These are phyloP conservation scores for Accipiter cooperii DNA, from an alignment of 2,113 vertebrate species.

Conservation along the genomic window DNA sequence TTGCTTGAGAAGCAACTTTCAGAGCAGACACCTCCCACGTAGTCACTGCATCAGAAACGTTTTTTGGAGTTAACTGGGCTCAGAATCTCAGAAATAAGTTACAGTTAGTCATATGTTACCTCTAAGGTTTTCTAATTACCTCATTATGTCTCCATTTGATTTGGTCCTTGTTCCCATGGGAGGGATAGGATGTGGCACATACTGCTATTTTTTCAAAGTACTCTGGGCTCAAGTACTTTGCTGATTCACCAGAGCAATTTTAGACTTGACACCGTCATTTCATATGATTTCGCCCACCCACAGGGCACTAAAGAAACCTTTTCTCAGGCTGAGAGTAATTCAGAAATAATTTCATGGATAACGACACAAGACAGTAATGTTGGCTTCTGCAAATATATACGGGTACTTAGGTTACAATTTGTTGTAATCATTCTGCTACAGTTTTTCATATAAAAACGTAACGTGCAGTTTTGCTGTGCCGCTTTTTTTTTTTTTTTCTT, in stretches of 20 bases:
- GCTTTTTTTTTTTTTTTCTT: background rate
- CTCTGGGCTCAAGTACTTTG: background rate
- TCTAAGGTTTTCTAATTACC: background rate
- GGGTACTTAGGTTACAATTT: background rate
- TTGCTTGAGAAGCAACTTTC: background rate
- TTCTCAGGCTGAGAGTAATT: background rate
- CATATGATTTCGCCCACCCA: background rate
- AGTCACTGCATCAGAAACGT: background rate
- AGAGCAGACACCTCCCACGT: background rate
- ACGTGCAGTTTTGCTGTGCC: background rate
- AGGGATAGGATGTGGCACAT: background rate
- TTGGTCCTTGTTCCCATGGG: background rate
- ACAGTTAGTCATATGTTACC: background rate
- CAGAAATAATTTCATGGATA: background rate
- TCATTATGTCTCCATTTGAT: background rate
- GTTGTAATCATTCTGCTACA: background rate
- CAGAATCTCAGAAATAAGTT: background rate
- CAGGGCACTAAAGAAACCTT: background rate
- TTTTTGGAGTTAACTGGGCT: background rate
- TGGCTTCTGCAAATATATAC: background rate
- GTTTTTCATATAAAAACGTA: background rate
- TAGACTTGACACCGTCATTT: background rate
- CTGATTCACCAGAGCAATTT: slow-evolving; percentile 3
- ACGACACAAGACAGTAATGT: background rate
- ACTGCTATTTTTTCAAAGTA: background rate